Conservation (phyloP, 2,113 vertebrate species). For the Strigops habroptila region DNA sequence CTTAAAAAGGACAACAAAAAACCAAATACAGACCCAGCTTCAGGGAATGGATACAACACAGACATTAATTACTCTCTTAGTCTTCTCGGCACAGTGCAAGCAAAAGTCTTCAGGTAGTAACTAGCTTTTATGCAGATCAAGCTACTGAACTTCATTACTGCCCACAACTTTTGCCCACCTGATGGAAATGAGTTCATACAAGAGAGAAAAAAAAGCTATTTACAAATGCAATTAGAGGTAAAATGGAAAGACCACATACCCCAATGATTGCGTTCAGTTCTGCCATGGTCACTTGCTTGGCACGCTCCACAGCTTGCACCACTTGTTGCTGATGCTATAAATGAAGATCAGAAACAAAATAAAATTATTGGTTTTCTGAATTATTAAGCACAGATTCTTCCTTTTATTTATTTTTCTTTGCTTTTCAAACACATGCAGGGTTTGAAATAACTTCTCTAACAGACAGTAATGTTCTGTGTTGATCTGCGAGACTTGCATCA, state of each 20-base stretch:
- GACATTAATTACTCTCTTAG: not conserved
- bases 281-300: conserved; percentile 98
- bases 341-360: conserved; percentile 78
- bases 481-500: not conserved
- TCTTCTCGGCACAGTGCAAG: not conserved
- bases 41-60: not conserved
- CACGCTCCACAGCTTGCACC: conserved; percentile 95
- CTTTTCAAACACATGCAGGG: conserved; percentile 50
- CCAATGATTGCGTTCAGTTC: conserved; percentile 98
- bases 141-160: not conserved
- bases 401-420: not conserved
- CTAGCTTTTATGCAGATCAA: not conserved
- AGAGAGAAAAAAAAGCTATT: conserved; percentile 49
- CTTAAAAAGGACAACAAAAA: not conserved
- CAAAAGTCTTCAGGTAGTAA: conserved; percentile 7
- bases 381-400: conserved; percentile 56
- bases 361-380: conserved; percentile 76
- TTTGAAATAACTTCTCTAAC: conserved; percentile 24
- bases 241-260: conserved; percentile 94
- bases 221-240: conserved; percentile 83
- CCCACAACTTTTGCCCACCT: not conserved
- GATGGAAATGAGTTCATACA: not conserved
- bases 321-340: conserved; percentile 96
- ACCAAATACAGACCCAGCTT: not conserved
- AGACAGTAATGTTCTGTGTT: not conserved